Evolutionary conservation across 2,113 vertebrate species (phyloP), one percentile per base, ranked within the genome.

Genomic region (Benitochromis conjunctus): DNA sequence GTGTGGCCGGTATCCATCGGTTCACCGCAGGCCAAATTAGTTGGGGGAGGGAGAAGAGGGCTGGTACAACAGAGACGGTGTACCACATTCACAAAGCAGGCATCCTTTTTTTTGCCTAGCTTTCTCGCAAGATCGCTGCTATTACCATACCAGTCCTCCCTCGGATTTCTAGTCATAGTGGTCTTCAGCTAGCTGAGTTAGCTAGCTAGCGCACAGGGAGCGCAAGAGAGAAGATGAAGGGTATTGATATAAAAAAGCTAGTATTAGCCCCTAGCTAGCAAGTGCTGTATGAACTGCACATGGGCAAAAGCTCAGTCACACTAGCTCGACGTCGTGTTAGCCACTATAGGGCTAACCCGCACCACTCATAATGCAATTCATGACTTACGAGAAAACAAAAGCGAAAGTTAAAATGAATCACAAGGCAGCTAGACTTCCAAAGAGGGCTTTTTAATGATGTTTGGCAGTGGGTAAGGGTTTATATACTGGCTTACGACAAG

Each of bases 251-350:
- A 69, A 26, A 38, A 89, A 89, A 46, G 93, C 94, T 94, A 93
- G 87, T 87, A 85, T 86, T 95, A 93, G 93, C 92, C 26, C 18
- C 34, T 13, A 60, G 92, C 87, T 94, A 94, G 86, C 88, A 55
- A 83, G 60, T 38, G 79, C n/a, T 53, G 48, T 46, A 43, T 38
- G 51, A 26, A 10, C 34, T 14, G 48, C 88, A 86, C 83, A 77
- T 38, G 83, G 56, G 29, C 9, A 46, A 71, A 81, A 69, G 81
- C 19, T 51, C 38, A 53, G 26, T 78, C 51, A 80, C 9, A 18
- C 2, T 48, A 26, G 21, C 6, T 11, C 4, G 19, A 69, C 9
- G 6, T 7, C 8, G 54, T 2, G 58, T 66, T 80, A 85, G 82
- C 82, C 57, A 2, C 53, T 71, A 10, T 6, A 48, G 19, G 9